Percentiles rank a stretch among this genome's conserved stretches.
Evolutionary conservation across 2,888 invertebrate genomes (phyloP).

Genomic region (Petrolisthes manimaculis): DNA sequence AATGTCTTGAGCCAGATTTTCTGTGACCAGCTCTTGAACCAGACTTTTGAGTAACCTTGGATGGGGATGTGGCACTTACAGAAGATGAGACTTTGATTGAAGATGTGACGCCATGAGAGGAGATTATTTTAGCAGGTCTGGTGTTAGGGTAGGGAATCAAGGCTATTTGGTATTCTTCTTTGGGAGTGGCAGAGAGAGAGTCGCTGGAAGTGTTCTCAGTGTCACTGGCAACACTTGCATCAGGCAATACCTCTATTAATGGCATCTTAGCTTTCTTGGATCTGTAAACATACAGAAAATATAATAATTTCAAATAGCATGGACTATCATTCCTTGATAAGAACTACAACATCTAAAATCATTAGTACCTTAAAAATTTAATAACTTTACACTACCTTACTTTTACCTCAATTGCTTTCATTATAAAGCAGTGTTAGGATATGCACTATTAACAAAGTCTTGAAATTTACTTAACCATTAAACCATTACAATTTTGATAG

Average conservation of each 20-base stretch:
- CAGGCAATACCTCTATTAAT: constrained; percentile 36
- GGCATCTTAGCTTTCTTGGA: constrained; percentile 37
- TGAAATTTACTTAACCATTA: no score
- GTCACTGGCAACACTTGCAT: constrained; percentile 11
- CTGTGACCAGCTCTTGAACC: constrained; percentile 29
- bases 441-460: no score
- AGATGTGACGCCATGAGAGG: constrained; percentile 20
- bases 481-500: no score
- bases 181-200: constrained; percentile 2
- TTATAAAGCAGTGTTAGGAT: no score
- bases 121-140: neutral
- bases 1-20: constrained; percentile 34
- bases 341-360: no score
- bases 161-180: constrained; percentile 20
- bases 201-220: constrained; percentile 7
- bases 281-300: neutral
- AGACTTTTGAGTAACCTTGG: constrained; percentile 7
- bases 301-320: no score
- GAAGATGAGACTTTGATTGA: neutral
- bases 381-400: no score
- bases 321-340: no score
- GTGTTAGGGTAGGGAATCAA: neutral
- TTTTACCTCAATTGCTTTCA: no score
- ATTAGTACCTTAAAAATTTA: no score
- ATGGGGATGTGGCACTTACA: constrained; percentile 10